Percentiles rank a stretch among this genome's conserved stretches.
Evolutionary conservation across 2,113 vertebrate genomes (phyloP).

Genomic region (Gavia stellata): DNA sequence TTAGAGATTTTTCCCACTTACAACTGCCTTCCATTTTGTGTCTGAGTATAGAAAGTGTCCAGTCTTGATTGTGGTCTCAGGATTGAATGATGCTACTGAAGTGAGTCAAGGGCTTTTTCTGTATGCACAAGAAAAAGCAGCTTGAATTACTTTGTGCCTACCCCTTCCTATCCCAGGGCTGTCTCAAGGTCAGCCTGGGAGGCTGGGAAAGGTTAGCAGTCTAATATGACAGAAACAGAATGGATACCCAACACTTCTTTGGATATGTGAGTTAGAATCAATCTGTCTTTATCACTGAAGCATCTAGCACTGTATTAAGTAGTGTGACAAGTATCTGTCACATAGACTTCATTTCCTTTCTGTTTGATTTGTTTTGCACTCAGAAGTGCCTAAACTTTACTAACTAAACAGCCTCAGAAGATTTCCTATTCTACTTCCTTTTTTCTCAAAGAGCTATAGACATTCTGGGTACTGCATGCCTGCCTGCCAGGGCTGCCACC

Average conservation of each 20-base stretch:
- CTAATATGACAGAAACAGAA: not conserved
- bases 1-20: not conserved
- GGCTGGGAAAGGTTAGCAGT: not conserved
- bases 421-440: not conserved
- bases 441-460: not conserved
- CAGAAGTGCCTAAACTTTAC: not conserved
- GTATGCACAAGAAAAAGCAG: not conserved
- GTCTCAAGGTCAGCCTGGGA: not conserved
- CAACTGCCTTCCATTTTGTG: not conserved
- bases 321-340: not conserved
- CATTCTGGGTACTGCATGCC: not conserved
- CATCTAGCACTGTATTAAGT: not conserved
- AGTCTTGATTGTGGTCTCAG: not conserved
- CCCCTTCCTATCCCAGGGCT: not conserved
- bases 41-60: not conserved
- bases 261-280: not conserved
- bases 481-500: not conserved
- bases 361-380: not conserved
- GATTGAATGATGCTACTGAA: not conserved
- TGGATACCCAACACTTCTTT: not conserved
- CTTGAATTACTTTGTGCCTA: not conserved
- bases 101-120: not conserved
- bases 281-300: not conserved
- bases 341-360: not conserved
- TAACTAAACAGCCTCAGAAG: not conserved